Evolutionary conservation across 2,888 invertebrate species (phyloP), one percentile per base, ranked within the genome.

Genomic region (Trissolcus japonicus): DNA sequence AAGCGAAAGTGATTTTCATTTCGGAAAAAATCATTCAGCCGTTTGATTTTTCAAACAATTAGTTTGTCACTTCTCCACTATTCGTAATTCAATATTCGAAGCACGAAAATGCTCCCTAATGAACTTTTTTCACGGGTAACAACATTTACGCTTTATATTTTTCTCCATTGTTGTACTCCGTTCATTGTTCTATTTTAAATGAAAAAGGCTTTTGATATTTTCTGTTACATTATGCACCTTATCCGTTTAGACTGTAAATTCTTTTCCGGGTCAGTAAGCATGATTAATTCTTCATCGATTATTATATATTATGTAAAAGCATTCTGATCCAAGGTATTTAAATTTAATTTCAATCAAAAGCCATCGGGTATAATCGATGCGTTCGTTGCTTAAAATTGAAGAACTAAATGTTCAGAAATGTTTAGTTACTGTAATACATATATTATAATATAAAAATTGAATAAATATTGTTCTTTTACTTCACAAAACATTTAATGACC

Each of bases 261-360:
- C 60, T 73, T 73, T 40, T 66, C 54, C 73, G 55, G 73, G 73
- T 60, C 73, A 66, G 60, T 60, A 60, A 65, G 40, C 73, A 60
- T 40, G 25, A 54, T 60, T 66, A 73, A 69, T 76, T 60, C 51
- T 60, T 65, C 55, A 60, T 60, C 60, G 65, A 76, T 76, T 76
- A 76, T 69, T 65, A 69, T 69, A 56, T 76, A 76, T 69, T 65
- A 69, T 69, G 60, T 51, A 63, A 76, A 76, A 25, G 60, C 65
- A 65, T 69, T 76, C 43, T 54, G 60, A 65, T 53, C 53, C 65
- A 40, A 55, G 41, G 63, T 63, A 59, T 43, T 63, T 62, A 68
- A 57, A 59, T 69, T 76, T 60, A 76, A 76, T 76, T 63, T 55
- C 60, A 76, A 76, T 69, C 60, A 65, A 69, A 69, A 63, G 59